A percentile compares a stretch with the other conserved stretches of the same genome.
These are phyloP conservation scores for Philonicus albiceps DNA, from an alignment of 2,888 invertebrate species.

Conservation along the genomic window DNA sequence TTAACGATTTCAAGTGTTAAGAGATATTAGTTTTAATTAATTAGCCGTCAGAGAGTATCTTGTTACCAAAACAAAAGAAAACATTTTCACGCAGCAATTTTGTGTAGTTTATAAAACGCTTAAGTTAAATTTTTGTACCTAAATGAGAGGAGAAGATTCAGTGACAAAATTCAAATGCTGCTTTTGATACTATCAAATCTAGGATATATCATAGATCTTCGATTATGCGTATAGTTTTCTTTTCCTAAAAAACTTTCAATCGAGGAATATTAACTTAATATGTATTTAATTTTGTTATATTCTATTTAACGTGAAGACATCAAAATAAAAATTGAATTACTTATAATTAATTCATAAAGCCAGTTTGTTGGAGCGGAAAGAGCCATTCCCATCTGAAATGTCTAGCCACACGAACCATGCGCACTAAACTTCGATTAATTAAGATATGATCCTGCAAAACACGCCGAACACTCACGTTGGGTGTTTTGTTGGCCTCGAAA, in stretches of 20 bases:
- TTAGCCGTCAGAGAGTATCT: not conserved
- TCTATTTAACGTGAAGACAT: not conserved
- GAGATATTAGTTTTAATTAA: not conserved
- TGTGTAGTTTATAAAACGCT: no score
- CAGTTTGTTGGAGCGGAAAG: not conserved
- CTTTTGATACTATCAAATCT: no score
- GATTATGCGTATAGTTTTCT: no score
- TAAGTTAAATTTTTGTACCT: no score
- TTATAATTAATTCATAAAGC: not conserved
- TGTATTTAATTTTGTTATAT: not conserved
- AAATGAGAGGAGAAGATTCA: no score
- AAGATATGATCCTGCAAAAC: not conserved
- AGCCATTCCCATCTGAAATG: not conserved
- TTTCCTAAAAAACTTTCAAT: no score
- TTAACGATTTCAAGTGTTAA: not conserved
- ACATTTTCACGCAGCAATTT: no score
- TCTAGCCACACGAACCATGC: not conserved
- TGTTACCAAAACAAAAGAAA: no score
- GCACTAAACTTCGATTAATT: not conserved
- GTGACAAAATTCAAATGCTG: no score
- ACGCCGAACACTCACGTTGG: not conserved
- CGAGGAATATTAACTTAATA: no score
- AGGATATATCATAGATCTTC: no score
- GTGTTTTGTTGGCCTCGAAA: not conserved
- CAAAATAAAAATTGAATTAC: not conserved